Evolutionary conservation across 2,888 invertebrate species (phyloP).

Genomic region (Mesodorylaimus sp.): DNA sequence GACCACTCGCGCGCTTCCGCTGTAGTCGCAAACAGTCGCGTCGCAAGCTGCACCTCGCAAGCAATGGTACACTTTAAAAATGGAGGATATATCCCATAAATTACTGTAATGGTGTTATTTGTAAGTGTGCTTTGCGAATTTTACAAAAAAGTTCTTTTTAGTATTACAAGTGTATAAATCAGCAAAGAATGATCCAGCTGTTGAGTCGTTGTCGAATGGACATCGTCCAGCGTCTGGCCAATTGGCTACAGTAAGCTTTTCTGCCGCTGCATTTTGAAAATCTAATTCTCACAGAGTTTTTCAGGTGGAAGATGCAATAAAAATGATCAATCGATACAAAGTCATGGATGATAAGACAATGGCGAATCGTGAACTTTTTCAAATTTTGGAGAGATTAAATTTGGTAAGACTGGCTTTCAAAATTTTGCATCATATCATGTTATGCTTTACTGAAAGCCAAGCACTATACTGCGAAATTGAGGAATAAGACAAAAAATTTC

Average conservation of each 20-base stretch:
- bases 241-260: slow-evolving; percentile 1
- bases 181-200: slow-evolving; percentile 96
- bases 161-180: slow-evolving; percentile 95
- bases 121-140: too few species aligned
- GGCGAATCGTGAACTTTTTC: slow-evolving; percentile 96
- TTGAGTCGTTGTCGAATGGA: slow-evolving; percentile 95
- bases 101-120: slow-evolving; percentile 11
- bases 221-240: slow-evolving; percentile 62
- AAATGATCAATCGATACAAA: slow-evolving; percentile 97
- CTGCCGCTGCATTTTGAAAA: neutral
- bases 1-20: too few species aligned
- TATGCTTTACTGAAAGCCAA: too few species aligned
- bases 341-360: slow-evolving; percentile 98
- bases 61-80: slow-evolving; percentile 26
- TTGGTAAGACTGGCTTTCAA: too few species aligned
- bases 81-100: neutral
- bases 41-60: too few species aligned
- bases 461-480: too few species aligned
- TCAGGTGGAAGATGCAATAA: slow-evolving; percentile 96
- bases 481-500: too few species aligned
- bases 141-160: too few species aligned
- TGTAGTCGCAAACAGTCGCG: too few species aligned
- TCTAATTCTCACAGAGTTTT: slow-evolving; percentile 48
- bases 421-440: too few species aligned
- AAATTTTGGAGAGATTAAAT: slow-evolving; percentile 87